phyloP scores from a whole-genome alignment of 2,888 invertebrate genomes.

The Thyatira batis region DNA sequence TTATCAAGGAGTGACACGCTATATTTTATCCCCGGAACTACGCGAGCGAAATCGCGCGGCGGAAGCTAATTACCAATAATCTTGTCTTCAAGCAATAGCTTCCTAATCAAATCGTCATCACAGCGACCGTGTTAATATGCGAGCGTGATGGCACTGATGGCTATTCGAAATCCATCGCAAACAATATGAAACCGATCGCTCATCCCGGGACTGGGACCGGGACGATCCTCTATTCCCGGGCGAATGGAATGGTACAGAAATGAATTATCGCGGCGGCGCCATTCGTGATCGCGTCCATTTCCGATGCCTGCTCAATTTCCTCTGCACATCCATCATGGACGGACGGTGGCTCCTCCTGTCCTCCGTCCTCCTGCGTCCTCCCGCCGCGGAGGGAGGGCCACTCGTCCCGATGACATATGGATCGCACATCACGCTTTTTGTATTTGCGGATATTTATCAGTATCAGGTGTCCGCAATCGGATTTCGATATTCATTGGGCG shows the following conservation, averaged over 20 bases:
- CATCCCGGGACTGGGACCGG: slow-evolving; percentile 5
- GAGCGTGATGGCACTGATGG: neutral
- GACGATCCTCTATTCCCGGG: slow-evolving; percentile 25
- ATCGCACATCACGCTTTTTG: slow-evolving; percentile 28
- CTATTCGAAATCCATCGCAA: neutral
- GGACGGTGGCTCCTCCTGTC: slow-evolving; percentile 12
- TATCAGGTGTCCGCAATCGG: neutral
- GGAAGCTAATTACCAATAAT: too few relatives aligned
- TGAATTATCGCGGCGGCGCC: slow-evolving; percentile 23
- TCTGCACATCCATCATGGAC: slow-evolving; percentile 39
- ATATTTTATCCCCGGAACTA: too few relatives aligned
- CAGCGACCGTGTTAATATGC: neutral
- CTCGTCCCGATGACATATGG: slow-evolving; percentile 28
- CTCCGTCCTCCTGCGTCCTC: too few relatives aligned
- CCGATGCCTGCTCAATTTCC: slow-evolving; percentile 45
- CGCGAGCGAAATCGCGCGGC: too few relatives aligned
- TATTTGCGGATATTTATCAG: slow-evolving; percentile 19
- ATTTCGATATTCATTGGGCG: neutral
- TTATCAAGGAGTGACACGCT: too few relatives aligned
- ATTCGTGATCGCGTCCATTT: slow-evolving; percentile 29
- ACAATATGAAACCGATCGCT: neutral
- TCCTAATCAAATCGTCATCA: neutral
- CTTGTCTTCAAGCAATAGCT: too few relatives aligned
- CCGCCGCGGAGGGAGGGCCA: slow-evolving; percentile 3
- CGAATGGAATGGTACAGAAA: slow-evolving; percentile 18